These are phyloP conservation scores for Leptodactylus fallax DNA, from an alignment of 2,797 vertebrate genomes.

Conservation along the genomic window DNA sequence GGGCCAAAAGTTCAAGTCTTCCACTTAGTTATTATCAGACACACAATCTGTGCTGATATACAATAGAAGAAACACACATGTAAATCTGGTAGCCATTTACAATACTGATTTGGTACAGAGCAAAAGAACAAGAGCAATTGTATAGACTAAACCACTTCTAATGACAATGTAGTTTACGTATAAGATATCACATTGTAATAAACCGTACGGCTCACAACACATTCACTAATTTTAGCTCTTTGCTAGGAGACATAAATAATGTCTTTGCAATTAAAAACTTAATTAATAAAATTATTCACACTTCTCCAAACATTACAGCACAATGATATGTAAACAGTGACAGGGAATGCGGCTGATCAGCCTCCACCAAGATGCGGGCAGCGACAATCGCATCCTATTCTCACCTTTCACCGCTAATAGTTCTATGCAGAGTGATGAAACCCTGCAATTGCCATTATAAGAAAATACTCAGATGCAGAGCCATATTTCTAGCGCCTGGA, in stretches of 20 bases:
- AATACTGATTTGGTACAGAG: neutral
- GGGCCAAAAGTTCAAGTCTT: neutral
- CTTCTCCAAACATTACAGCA: neutral
- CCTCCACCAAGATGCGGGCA: neutral
- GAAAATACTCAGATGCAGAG: constrained; percentile 4
- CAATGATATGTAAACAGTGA: constrained; percentile 6
- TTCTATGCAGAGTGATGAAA: constrained; percentile 17
- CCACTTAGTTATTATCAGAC: no score
- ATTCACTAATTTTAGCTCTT: constrained; percentile 5
- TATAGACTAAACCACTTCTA: neutral
- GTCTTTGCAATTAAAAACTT: constrained; percentile 21
- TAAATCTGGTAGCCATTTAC: neutral
- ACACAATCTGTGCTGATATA: no score
- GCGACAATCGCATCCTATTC: neutral
- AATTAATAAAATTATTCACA: constrained; percentile 31
- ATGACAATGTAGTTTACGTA: neutral
- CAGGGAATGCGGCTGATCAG: neutral
- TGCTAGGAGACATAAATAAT: constrained; percentile 19
- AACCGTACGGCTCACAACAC: neutral
- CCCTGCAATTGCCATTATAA: constrained; percentile 23
- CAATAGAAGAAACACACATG: neutral
- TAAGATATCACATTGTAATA: neutral
- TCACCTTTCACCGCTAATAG: constrained; percentile 25
- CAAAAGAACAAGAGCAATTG: neutral
- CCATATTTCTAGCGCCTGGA: neutral